Conservation (phyloP, 1,140 invertebrate species). For the Ostrea edulis region DNA sequence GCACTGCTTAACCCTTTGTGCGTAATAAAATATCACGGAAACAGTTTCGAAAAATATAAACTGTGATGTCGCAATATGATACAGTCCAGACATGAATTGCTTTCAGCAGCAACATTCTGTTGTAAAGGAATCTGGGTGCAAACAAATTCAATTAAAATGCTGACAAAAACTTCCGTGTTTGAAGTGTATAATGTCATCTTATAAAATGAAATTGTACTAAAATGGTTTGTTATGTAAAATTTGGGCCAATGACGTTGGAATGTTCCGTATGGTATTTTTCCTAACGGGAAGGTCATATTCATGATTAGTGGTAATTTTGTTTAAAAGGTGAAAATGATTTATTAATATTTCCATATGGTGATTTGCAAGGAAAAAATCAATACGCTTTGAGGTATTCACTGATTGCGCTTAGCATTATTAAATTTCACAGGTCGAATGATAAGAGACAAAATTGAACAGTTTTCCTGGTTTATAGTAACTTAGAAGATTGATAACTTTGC, state of each 20-base stretch:
- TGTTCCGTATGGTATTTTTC: background rate
- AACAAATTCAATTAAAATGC: background rate
- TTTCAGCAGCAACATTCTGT: background rate
- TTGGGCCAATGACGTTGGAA: background rate
- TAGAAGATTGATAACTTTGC: slow-evolving; percentile 11
- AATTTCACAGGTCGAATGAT: slow-evolving; percentile 24
- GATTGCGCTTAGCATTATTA: background rate
- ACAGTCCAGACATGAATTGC: background rate
- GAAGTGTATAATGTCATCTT: background rate
- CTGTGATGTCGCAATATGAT: background rate
- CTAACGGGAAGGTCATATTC: background rate
- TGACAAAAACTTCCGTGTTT: background rate
- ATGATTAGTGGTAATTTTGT: background rate
- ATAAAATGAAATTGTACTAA: background rate
- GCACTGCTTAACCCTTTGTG: background rate
- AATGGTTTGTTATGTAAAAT: slow-evolving; percentile 1
- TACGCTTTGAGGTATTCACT: slow-evolving; percentile 15
- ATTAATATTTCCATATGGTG: background rate
- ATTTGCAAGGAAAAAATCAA: background rate
- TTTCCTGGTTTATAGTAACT: background rate
- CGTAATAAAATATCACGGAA: background rate
- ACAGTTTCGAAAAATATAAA: background rate
- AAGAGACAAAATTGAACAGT: slow-evolving; percentile 8
- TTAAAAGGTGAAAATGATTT: slow-evolving; percentile 9
- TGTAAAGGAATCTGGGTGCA: background rate